Base-by-base conservation (phyloP, 1,140 invertebrate genomes). In the Lordiphosa mommai region DNA sequence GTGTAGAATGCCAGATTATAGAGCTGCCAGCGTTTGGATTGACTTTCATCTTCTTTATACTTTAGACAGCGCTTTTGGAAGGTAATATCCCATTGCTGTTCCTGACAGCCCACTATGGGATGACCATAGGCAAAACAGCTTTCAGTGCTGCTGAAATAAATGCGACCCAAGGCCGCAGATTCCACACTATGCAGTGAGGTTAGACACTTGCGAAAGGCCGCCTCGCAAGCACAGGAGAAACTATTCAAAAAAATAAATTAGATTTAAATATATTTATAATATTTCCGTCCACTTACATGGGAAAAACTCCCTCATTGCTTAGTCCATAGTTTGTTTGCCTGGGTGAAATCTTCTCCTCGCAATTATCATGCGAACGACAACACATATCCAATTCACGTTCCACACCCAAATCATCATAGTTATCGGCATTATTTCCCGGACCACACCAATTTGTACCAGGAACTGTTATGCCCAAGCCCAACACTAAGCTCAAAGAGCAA, bases 321-420 rank as follows among this genome's bases (percentile, higher is more conserved):
- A 94, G 88, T 34, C 92, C 92, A 68, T 94, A 71, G 40, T 90
- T 91, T 0, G 90, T 90, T 53, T 92, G 86, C 0, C 34, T 3
- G 1, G 92, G 90, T 13, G 85, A 74, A 27, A 95, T 93, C 29
- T 66, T 87, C 17, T 91, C 85, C 50, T 93, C 92, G 72, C 95
- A 96, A 57, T 92, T 89, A 87, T 96, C 95, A 65, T 96, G 95
- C 0, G 91, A 90, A 1, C 95, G 89, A 86, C 95, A 97, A 73
- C 95, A 96, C 20, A 87, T 91, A 77, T 96, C 95, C 0, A 94
- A 91, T 37, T 93, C 92, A n/a, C 77, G 71, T 17, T 91, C 91
- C 6, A 74, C 52, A 1, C 95, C 95, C 5, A 96, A 88, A 74
- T 96, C 94, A 16, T 94, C 88, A 60, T 93, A 93, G 70, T 90